Conservation (phyloP, 2,797 vertebrate genomes). For the Tragopan temminckii region DNA sequence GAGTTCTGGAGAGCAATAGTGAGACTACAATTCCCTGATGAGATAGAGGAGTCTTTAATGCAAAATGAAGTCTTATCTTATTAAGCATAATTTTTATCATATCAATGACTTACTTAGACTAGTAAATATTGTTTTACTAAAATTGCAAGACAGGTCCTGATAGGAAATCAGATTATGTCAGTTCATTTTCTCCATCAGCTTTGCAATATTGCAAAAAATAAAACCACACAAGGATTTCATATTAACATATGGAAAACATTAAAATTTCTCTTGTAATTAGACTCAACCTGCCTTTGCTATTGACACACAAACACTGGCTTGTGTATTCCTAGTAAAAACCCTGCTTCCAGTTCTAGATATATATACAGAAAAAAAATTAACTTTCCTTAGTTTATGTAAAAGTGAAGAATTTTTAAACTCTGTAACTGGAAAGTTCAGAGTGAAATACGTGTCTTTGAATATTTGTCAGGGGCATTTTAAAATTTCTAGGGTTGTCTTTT, state of each 20-base stretch:
- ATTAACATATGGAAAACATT: slow-evolving; percentile 31
- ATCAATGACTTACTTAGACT: slow-evolving; percentile 50
- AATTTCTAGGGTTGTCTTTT: background rate
- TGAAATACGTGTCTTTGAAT: background rate
- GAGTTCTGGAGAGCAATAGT: background rate
- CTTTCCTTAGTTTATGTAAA: background rate
- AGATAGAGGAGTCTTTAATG: background rate
- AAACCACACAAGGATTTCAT: background rate
- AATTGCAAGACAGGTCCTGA: slow-evolving; percentile 20
- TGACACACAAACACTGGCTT: background rate
- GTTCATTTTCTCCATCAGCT: slow-evolving; percentile 32
- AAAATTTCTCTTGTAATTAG: slow-evolving; percentile 23
- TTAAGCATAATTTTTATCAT: slow-evolving; percentile 48
- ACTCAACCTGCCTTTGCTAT: background rate
- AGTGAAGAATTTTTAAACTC: background rate
- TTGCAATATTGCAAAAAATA: slow-evolving; percentile 16
- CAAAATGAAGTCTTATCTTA: slow-evolving; percentile 41
- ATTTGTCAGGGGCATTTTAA: background rate
- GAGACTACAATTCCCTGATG: slow-evolving; percentile 24
- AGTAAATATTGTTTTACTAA: slow-evolving; percentile 42
- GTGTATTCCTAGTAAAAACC: background rate
- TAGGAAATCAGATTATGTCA: slow-evolving; percentile 43
- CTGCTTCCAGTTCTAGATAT: background rate
- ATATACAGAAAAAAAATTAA: background rate
- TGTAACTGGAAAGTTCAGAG: background rate